Percentiles rank a stretch among this genome's conserved stretches.
These are phyloP conservation scores for Limnephilus marmoratus DNA, from an alignment of 2,888 invertebrate species.

Conservation along the genomic window DNA sequence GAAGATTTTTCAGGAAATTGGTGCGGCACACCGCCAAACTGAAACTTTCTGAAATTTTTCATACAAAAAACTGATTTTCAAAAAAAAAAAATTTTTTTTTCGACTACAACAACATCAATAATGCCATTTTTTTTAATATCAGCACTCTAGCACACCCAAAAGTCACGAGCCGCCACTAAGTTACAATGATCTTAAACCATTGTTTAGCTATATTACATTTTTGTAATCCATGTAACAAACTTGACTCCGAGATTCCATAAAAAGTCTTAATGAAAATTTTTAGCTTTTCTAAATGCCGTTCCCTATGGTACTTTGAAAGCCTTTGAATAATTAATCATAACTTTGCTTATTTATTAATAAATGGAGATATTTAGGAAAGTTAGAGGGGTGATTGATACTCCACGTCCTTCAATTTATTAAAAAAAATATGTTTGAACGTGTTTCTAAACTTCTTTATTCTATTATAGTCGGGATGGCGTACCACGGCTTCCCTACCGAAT, in stretches of 20 bases:
- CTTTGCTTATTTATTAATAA: neutral
- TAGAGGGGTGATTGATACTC: neutral
- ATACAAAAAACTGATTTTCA: no score
- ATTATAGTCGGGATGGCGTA: neutral
- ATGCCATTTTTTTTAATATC: no score
- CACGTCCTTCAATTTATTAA: neutral
- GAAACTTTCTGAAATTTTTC: no score
- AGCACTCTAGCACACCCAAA: no score
- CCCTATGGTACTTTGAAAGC: neutral
- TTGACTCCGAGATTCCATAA: neutral
- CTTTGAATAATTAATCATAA: neutral
- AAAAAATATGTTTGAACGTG: neutral
- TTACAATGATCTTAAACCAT: no score
- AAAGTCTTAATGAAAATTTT: neutral
- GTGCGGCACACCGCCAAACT: no score
- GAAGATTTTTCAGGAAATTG: no score
- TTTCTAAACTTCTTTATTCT: neutral
- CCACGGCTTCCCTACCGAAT: neutral
- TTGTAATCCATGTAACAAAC: no score
- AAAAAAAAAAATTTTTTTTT: no score
- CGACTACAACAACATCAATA: no score
- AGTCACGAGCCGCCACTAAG: no score
- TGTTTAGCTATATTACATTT: no score
- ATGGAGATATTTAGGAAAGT: neutral
- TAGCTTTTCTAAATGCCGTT: neutral